Percentiles rank a stretch among this genome's conserved stretches.
These are phyloP conservation scores for Sinonovacula constricta DNA, from an alignment of 1,140 invertebrate genomes.

Conservation along the genomic window DNA sequence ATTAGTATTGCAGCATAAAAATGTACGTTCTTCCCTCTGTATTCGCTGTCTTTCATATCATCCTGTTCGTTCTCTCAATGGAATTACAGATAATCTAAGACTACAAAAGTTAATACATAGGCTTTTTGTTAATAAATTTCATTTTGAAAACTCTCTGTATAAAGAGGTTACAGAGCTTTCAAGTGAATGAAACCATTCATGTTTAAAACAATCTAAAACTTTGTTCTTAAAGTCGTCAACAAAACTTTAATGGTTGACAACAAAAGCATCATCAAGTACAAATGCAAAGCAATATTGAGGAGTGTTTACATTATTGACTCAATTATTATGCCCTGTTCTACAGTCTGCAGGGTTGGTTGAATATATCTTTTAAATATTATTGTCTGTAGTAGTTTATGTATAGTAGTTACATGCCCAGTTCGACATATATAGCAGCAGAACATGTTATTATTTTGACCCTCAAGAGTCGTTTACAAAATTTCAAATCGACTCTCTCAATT, in stretches of 20 bases:
- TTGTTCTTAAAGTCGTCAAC: not conserved
- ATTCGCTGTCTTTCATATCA: constrained; percentile 6
- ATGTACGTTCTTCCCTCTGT: not conserved
- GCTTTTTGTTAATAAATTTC: not conserved
- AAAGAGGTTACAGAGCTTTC: not conserved
- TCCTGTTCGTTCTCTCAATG: not conserved
- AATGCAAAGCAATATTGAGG: not conserved
- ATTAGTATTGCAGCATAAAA: not conserved
- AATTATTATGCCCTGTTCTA: too few relatives aligned
- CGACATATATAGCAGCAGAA: constrained; percentile 16
- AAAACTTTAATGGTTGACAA: not conserved
- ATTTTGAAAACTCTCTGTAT: not conserved
- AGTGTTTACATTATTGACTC: not conserved
- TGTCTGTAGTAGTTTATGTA: too few relatives aligned
- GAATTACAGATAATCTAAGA: not conserved
- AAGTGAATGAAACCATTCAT: not conserved
- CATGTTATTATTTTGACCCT: constrained; percentile 9
- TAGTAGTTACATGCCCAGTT: constrained; percentile 13
- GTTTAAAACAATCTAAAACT: not conserved
- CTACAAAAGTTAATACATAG: not conserved
- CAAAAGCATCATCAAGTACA: not conserved
- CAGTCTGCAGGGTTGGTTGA: too few relatives aligned
- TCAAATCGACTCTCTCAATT: constrained; percentile 15
- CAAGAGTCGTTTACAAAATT: constrained; percentile 23
- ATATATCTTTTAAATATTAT: too few relatives aligned